Percentiles rank a stretch among this genome's conserved stretches.
Conservation (phyloP, 2,888 invertebrate species). For the Thera obeliscata region DNA sequence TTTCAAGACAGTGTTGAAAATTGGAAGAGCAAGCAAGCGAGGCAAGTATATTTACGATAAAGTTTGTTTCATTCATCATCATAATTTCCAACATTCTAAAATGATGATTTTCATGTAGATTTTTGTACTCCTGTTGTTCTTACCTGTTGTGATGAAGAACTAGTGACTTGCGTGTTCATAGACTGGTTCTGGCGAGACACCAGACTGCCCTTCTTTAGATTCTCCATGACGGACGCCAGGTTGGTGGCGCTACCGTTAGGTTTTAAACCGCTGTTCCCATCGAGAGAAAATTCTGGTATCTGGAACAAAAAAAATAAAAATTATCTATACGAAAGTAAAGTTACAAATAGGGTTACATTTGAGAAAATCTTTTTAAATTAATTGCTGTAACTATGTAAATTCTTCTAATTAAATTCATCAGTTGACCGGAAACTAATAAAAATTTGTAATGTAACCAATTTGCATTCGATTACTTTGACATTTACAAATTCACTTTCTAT, state of each 20-base stretch:
- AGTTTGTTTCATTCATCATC: too few relatives aligned
- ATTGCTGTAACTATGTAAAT: not conserved
- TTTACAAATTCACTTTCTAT: not conserved
- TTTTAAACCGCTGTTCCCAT: constrained; percentile 82
- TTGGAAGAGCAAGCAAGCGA: too few relatives aligned
- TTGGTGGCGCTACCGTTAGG: constrained; percentile 84
- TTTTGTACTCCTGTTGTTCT: constrained; percentile 11
- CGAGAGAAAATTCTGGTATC: constrained; percentile 85
- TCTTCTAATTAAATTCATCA: not conserved
- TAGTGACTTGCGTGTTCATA: constrained; percentile 82
- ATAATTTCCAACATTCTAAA: too few relatives aligned
- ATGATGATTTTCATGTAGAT: not conserved
- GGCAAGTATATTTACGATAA: too few relatives aligned
- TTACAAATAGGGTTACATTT: too few relatives aligned
- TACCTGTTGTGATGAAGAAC: constrained; percentile 84
- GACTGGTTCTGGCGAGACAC: constrained; percentile 75
- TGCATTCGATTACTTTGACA: too few relatives aligned
- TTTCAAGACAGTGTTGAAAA: too few relatives aligned
- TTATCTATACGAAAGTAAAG: not conserved
- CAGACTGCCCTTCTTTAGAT: constrained; percentile 87
- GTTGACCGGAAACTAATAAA: not conserved
- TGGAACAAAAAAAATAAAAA: constrained; percentile 53
- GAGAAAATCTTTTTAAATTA: too few relatives aligned
- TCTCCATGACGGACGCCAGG: constrained; percentile 88
- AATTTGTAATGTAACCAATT: too few relatives aligned